Evolutionary conservation across 1,140 invertebrate genomes (phyloP).

Genomic region (Charaxes varanes): DNA sequence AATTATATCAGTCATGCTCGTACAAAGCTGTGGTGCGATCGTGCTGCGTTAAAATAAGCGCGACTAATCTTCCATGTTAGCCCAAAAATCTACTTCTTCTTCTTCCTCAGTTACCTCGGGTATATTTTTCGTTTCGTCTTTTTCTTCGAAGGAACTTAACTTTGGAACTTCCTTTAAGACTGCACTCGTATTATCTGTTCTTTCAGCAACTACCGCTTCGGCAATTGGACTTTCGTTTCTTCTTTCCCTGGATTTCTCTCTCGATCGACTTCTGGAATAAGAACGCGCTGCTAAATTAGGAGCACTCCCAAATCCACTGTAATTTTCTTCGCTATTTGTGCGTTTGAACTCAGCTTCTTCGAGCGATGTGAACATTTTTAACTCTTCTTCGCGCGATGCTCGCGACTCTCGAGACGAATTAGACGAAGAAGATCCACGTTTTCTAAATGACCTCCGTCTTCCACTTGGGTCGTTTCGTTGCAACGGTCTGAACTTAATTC

Average conservation of each 20-base stretch:
- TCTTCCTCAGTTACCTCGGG: constrained; percentile 58
- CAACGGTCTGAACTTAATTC: constrained; percentile 74
- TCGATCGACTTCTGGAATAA: constrained; percentile 69
- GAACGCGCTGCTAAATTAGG: constrained; percentile 67
- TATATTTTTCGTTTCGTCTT: constrained; percentile 38
- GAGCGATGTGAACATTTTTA: constrained; percentile 76
- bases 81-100: constrained; percentile 64
- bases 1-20: constrained; percentile 62
- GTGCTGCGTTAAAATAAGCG: constrained; percentile 45
- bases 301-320: constrained; percentile 51
- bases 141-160: constrained; percentile 60
- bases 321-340: constrained; percentile 40
- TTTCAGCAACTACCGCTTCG: constrained; percentile 36
- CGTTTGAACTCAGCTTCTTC: constrained; percentile 75
- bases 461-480: constrained; percentile 75
- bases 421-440: constrained; percentile 74
- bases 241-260: constrained; percentile 53
- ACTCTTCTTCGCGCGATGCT: constrained; percentile 75
- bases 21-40: constrained; percentile 40
- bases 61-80: constrained; percentile 58
- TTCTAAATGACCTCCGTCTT: constrained; percentile 74
- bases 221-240: constrained; percentile 36
- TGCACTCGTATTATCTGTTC: constrained; percentile 31
- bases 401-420: constrained; percentile 74
- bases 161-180: constrained; percentile 38